These are phyloP conservation scores for Clostera curtula DNA, from an alignment of 2,888 invertebrate species.

Conservation along the genomic window DNA sequence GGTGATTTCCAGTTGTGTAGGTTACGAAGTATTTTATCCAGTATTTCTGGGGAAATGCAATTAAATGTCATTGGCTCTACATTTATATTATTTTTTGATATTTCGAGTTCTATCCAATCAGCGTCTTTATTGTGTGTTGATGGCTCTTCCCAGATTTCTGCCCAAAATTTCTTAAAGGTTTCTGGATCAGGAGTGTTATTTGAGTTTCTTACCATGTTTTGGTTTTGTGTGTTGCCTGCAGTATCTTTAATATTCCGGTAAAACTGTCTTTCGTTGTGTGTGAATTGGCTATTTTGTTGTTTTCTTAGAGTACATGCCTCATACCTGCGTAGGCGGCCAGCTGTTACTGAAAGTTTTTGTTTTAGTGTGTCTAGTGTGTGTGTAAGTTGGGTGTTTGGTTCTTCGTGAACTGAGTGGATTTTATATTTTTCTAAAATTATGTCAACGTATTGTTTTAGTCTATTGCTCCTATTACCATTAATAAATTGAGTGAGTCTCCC, in stretches of 20 bases:
- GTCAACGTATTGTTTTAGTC: too few species aligned
- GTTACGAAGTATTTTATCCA: not conserved
- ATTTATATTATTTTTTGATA: not conserved
- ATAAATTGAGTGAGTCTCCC: too few species aligned
- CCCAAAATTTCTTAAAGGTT: conserved; percentile 3
- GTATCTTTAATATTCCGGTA: conserved; percentile 4
- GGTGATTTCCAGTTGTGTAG: conserved; percentile 7
- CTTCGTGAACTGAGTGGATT: conserved; percentile 2
- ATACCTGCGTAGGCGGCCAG: conserved; percentile 4
- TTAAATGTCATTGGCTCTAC: conserved; percentile 1
- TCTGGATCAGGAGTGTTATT: not conserved
- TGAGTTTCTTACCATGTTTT: not conserved
- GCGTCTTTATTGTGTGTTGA: conserved; percentile 2
- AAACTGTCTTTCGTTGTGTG: conserved; percentile 6
- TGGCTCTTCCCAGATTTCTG: conserved; percentile 4
- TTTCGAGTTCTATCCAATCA: conserved; percentile 3
- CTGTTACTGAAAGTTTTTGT: conserved; percentile 4
- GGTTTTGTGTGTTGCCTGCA: conserved; percentile 1
- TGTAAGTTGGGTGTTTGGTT: conserved; percentile 1
- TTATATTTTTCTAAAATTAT: too few species aligned
- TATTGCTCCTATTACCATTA: too few species aligned
- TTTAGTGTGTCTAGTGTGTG: conserved; percentile 7
- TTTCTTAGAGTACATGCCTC: conserved; percentile 3
- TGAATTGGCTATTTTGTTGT: conserved; percentile 6
- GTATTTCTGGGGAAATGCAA: not conserved